Evolutionary conservation across 2,888 invertebrate genomes (phyloP).

Genomic region (Epirrhoe alternata): DNA sequence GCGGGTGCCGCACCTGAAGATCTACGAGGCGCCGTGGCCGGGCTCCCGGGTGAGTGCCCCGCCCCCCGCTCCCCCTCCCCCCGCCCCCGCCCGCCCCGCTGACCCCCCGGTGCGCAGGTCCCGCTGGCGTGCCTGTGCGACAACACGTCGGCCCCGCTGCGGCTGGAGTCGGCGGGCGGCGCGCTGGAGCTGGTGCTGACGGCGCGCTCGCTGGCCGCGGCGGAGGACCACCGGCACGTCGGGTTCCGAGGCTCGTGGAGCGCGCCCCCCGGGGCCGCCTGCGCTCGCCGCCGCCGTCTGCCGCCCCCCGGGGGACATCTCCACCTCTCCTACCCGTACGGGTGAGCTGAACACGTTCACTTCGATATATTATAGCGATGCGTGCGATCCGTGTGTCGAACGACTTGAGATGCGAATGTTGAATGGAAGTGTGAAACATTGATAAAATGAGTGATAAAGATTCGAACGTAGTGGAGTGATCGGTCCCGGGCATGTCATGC

Average conservation of each 20-base stretch:
- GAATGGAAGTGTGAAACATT: too few species aligned
- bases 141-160: conserved; percentile 82
- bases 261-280: conserved; percentile 47
- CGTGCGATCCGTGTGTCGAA: too few species aligned
- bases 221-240: conserved; percentile 92
- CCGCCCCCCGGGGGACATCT: conserved; percentile 63
- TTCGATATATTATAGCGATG: too few species aligned
- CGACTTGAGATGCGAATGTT: too few species aligned
- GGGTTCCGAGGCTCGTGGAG: conserved; percentile 89
- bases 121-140: conserved; percentile 93
- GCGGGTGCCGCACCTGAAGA: conserved; percentile 81
- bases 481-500: too few species aligned
- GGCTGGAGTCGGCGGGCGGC: conserved; percentile 57
- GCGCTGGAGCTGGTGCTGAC: conserved; percentile 91
- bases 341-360: conserved; percentile 45
- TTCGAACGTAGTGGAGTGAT: too few species aligned
- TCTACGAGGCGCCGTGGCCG: conserved; percentile 90
- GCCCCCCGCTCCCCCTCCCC: conserved; percentile 51
- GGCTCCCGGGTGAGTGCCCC: conserved; percentile 85
- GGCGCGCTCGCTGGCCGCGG: conserved; percentile 89
- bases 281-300: conserved; percentile 58
- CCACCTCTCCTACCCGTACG: conserved; percentile 70
- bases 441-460: too few species aligned
- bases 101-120: conserved; percentile 75
- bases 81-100: neutral